These are phyloP conservation scores for Eurystomus glaucurus DNA, from an alignment of 2,797 vertebrate genomes.

Conservation along the genomic window DNA sequence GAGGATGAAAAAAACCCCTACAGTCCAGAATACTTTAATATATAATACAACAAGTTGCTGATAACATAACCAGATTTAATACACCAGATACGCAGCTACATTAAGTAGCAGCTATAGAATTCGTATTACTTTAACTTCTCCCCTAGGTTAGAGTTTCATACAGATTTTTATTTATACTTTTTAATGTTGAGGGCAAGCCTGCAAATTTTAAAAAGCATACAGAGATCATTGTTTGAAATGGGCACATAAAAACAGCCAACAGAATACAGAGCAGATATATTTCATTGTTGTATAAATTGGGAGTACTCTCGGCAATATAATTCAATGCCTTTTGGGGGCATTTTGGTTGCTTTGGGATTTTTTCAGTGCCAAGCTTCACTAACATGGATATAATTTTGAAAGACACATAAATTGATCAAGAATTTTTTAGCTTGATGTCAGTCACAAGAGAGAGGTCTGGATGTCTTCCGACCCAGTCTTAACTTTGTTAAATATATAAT, in stretches of 20 bases:
- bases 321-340: accelerated
- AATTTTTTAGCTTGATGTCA: neutral
- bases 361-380: neutral
- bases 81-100: neutral
- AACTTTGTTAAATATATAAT: neutral
- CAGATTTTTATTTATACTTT: neutral
- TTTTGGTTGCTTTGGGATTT: neutral
- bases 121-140: neutral
- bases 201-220: neutral
- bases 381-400: neutral
- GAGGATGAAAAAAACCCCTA: neutral
- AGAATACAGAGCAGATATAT: neutral
- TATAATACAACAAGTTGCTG: neutral
- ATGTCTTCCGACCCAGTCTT: neutral
- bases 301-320: neutral
- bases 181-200: neutral
- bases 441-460: neutral
- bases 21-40: neutral
- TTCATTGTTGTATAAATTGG: neutral
- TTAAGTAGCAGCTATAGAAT: neutral
- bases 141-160: neutral
- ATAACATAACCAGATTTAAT: neutral
- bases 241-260: neutral
- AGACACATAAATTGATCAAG: neutral
- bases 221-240: neutral